Evolutionary conservation across 2,113 vertebrate species (phyloP), one percentile per base, ranked within the genome.

Genomic region (Romanogobio albipinnatus): DNA sequence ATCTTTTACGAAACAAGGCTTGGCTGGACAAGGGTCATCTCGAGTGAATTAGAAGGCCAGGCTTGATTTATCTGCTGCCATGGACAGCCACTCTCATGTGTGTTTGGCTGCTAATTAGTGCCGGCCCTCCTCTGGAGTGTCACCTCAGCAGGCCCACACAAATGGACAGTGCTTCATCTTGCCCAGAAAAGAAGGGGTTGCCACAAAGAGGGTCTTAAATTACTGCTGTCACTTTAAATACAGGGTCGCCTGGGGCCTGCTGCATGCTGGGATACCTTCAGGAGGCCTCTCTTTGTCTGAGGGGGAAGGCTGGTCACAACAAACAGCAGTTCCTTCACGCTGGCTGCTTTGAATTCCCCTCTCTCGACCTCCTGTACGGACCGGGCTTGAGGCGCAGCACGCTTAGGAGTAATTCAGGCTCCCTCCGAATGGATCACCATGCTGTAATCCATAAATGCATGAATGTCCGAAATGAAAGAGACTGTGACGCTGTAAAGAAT

Each of bases 401-500:
- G 77, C 71, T 88, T 88, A 89, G 90, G 92, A 94, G 92, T 92
- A 92, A 89, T 92, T 87, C 82, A 83, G 49, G 39, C 81, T 88
- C 84, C 70, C 45, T 71, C 71, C 13, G 45, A 79, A 84, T 56
- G 56, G 45, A 81, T 82, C 56, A 49, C 86, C 82, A 36, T n/a
- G 47, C 74, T 36, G 66, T 77, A 81, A 90, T 90, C 88, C 89
- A 89, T 89, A 88, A 89, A 90, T 89, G 84, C 68, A 87, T 87
- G 86, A 88, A 76, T 82, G 87, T 88, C 77, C 82, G 24, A 86
- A 90, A 88, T 85, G 76, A 76, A 89, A 89, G 81, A 82, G 81
- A 86, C 56, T 36, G 78, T 81, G 83, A 81, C 14, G 62, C 56
- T 71, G 84, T 59, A 66, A 81, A 75, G 26, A 83, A 76, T 61